Base-by-base conservation (phyloP, 2,888 invertebrate genomes). In the Gonocerus acuteangulatus region DNA sequence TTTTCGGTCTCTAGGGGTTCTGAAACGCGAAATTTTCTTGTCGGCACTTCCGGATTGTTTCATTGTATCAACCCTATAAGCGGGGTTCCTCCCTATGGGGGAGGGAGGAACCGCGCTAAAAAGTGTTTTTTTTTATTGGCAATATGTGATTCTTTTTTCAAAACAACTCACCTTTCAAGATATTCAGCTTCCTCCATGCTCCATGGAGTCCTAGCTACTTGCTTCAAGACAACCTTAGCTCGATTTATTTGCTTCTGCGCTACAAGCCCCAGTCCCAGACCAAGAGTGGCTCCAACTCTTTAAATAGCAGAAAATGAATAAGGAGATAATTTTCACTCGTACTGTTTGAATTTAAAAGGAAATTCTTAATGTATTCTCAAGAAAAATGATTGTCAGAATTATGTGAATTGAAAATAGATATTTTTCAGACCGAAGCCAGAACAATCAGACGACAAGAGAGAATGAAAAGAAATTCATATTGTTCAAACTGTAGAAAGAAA, bases 161-260 rank as follows among this genome's bases (percentile, higher is more conserved):
- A 27, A 27, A 27, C n/a, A n/a, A 39, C 19, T n/a, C 16, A 45
- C 47, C 57, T 57, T 76, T 97, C 97, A 63, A 97, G 77, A 70
- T 95, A 94, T 71, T 96, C 95, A 0, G 95, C 94, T 70, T 95
- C 95, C 73, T 95, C 94, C 68, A 95, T 91, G 13, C 86, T 92
- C 96, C 96, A 97, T 0, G 80, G 77, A 56, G 85, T 83, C 67
- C 91, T 89, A 0, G 87, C 82, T 16, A 96, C 83, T 23, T 93
- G 79, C 74, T 97, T 97, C 56, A 99, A 74, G 69, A 95, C 90
- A 73, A 92, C 94, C 69, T 95, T 86, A 0, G 96, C 95, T 54
- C 94, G 80, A 16, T 93, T 94, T 0, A 84, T 82, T 75, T 94
- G 95, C 72, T 96, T 97, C 49, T 93, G 75, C 21, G 93, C 82